A percentile compares a stretch with the other conserved stretches of the same genome.
phyloP scores from a whole-genome alignment of 2,797 vertebrate genomes.

The Poeciliopsis gracilis region DNA sequence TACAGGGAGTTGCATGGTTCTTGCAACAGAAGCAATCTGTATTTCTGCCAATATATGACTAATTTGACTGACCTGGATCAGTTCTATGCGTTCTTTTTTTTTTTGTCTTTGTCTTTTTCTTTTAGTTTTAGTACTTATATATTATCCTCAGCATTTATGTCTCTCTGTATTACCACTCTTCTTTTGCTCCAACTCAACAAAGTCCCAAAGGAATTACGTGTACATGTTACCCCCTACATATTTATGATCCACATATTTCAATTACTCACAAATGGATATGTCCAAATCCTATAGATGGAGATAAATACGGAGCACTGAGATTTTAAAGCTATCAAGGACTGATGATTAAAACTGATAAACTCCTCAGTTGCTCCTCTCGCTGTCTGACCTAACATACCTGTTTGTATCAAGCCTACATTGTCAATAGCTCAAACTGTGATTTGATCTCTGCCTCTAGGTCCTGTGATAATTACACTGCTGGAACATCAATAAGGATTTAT shows the following conservation, averaged over 20 bases:
- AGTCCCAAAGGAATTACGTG: background rate
- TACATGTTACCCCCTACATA: constrained; percentile 13
- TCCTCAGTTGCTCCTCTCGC: constrained; percentile 38
- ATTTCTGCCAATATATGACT: background rate
- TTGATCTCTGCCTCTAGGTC: constrained; percentile 75
- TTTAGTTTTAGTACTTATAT: background rate
- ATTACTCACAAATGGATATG: constrained; percentile 22
- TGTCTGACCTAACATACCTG: constrained; percentile 63
- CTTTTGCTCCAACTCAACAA: background rate
- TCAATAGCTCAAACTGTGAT: constrained; percentile 72
- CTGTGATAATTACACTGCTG: constrained; percentile 77
- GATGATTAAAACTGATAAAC: constrained; percentile 71
- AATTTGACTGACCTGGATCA: constrained; percentile 12
- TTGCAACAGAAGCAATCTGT: background rate
- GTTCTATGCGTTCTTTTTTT: background rate
- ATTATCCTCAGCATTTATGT: background rate
- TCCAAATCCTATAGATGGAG: constrained; percentile 25
- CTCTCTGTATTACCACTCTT: constrained; percentile 4
- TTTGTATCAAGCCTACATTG: constrained; percentile 70
- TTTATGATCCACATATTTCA: constrained; percentile 38
- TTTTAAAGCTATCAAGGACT: constrained; percentile 60
- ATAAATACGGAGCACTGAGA: constrained; percentile 32
- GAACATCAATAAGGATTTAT: constrained; percentile 78
- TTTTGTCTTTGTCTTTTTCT: background rate
- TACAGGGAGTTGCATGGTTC: background rate